Percentiles rank a stretch among this genome's conserved stretches.
phyloP scores from a whole-genome alignment of 37 sponge, comb jelly and placozoan species.

The Halichondria panicea region DNA sequence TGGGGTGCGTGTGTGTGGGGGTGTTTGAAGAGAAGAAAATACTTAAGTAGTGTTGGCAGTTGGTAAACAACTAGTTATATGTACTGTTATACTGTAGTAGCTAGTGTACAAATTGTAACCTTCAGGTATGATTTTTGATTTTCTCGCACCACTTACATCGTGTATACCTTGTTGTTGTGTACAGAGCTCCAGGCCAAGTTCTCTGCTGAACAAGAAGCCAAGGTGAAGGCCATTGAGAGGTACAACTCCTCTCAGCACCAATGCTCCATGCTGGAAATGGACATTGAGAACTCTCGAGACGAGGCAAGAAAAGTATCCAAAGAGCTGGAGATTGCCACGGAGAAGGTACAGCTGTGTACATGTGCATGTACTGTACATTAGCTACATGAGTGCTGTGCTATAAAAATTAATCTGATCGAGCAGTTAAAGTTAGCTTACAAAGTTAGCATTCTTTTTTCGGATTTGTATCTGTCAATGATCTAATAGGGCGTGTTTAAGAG shows the following conservation, averaged over 20 bases:
- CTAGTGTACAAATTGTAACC: neutral
- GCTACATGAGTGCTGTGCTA: neutral
- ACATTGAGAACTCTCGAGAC: constrained; percentile 53
- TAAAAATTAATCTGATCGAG: neutral
- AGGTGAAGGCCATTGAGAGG: constrained; percentile 27
- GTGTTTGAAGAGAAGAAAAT: too few species aligned
- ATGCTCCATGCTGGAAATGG: constrained; percentile 44
- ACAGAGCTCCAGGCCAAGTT: constrained; percentile 40
- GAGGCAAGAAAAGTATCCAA: constrained; percentile 20
- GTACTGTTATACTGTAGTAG: neutral
- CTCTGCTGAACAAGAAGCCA: constrained; percentile 38
- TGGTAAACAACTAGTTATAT: neutral
- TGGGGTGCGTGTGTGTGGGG: constrained; percentile 1
- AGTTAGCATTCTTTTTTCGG: too few species aligned
- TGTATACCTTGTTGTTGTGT: neutral
- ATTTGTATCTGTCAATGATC: too few species aligned
- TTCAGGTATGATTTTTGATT: neutral
- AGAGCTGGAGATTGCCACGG: neutral
- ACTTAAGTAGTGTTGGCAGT: too few species aligned
- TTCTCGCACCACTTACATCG: too few species aligned
- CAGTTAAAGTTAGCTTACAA: too few species aligned
- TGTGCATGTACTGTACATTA: neutral
- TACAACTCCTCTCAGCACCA: constrained; percentile 44
- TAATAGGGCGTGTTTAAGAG: neutral
- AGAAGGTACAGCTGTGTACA: constrained; percentile 31